Conservation (phyloP, 2,888 invertebrate species). For the Asteroscopus sphinx region DNA sequence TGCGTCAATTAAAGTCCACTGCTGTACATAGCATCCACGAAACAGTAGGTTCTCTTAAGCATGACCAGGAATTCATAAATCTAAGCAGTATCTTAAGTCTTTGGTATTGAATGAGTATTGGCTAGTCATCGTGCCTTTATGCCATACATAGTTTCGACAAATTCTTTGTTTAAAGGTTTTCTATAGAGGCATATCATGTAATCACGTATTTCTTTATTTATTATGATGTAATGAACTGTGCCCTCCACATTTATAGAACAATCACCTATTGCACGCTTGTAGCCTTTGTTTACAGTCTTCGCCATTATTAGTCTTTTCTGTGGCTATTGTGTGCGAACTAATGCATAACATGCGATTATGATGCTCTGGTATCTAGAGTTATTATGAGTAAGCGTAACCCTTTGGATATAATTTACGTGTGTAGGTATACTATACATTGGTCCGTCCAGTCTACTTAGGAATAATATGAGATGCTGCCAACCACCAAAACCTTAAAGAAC, state of each 20-base stretch:
- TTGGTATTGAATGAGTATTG: background rate
- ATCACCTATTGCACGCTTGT: constrained; percentile 6
- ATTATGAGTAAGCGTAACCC: background rate
- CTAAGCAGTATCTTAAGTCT: background rate
- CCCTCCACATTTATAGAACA: constrained; percentile 22
- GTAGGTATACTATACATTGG: no score
- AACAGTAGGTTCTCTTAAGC: background rate
- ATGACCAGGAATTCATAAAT: no score
- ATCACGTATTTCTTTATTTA: background rate
- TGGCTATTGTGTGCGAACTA: constrained; percentile 17
- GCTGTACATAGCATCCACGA: background rate
- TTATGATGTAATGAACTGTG: constrained; percentile 4
- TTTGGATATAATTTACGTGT: no score
- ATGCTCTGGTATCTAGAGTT: constrained; percentile 7
- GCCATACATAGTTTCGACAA: no score
- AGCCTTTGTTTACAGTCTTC: constrained; percentile 22
- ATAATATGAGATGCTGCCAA: no score
- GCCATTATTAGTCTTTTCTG: constrained; percentile 20
- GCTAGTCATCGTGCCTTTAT: no score
- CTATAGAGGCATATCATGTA: no score
- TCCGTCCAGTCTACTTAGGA: no score
- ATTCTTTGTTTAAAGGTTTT: no score
- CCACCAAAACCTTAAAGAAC: no score
- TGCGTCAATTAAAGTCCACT: background rate
- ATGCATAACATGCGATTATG: constrained; percentile 10